phyloP scores from a whole-genome alignment of 2,797 vertebrate species.

The Sebastes goodei region DNA sequence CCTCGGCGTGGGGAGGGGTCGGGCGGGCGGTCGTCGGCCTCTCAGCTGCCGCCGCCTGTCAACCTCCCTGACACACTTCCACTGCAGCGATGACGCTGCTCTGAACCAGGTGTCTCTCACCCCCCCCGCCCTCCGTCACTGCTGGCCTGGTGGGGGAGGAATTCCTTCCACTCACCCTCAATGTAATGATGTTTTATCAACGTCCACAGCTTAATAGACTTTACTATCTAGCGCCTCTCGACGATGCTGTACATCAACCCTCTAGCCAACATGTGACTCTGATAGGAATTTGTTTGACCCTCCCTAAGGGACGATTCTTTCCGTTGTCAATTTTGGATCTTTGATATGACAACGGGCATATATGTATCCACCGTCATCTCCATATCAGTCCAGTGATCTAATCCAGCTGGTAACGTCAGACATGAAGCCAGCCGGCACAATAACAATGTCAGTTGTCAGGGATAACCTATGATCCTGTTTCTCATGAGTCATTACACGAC shows the following conservation, averaged over 20 bases:
- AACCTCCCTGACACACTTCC: slow-evolving; percentile 71
- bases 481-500: slow-evolving; percentile 51
- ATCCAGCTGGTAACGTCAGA: slow-evolving; percentile 41
- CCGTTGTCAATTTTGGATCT: slow-evolving; percentile 21
- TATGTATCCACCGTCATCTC: slow-evolving; percentile 24
- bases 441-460: slow-evolving; percentile 34
- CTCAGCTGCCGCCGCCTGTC: slow-evolving; percentile 86
- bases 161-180: slow-evolving; percentile 57
- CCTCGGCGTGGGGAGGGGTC: slow-evolving; percentile 8
- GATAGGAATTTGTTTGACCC: not conserved
- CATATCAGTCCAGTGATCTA: slow-evolving; percentile 61
- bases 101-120: slow-evolving; percentile 60
- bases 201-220: not conserved
- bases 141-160: slow-evolving; percentile 18
- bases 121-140: slow-evolving; percentile 3
- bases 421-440: slow-evolving; percentile 38
- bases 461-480: slow-evolving; percentile 44
- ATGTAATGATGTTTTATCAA: slow-evolving; percentile 2
- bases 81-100: slow-evolving; percentile 66
- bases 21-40: slow-evolving; percentile 47
- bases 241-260: not conserved
- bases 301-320: not conserved
- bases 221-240: not conserved
- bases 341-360: slow-evolving; percentile 14
- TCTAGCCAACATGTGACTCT: not conserved